Evolutionary conservation across 2,888 invertebrate species (phyloP), one percentile per base, ranked within the genome.

Genomic region (Sphinx pinastri): DNA sequence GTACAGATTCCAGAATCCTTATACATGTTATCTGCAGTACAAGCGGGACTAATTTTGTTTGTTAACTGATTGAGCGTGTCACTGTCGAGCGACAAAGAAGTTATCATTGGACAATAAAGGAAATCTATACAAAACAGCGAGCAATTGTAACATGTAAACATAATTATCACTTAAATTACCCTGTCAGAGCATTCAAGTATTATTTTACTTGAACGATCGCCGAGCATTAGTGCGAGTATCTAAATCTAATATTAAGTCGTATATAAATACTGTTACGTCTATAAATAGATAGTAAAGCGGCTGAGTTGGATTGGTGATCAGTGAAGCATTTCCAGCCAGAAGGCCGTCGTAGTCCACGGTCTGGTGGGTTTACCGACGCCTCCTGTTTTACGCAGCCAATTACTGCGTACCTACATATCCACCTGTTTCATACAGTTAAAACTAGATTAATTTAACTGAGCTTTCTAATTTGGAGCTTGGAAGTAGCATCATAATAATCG

Each of bases 221-320:
- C 13, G 49, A 63, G 63, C 19, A 63, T 63, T 47, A 60, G 47
- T 1, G 16, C 60, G 47, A 47, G 63, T 49, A 63, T 63, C 63
- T 63, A 63, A 63, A 49, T 63, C 63, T 63, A 63, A 47, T 55
- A 16, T 38, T 38, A 60, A 31, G 31, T 59, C 7, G 60, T 45
- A 60, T 60, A 63, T 63, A 49, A 63, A 49, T 63, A 63, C 63
- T 63, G 63, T 63, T 63, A 67, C 67, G 52, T 67, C 31, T 67
- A 67, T 67, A 19, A 69, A 63, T 54, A 69, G 51, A 52, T 16
- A 63, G 60, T 47, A 63, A 63, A 69, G 54, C 45, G 69, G 67
- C 59, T 38, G 71, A 67, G 71, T 73, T 54, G 79, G 87, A 89
- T 89, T 89, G 89, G 89, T 84, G 82, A 77, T 74, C 84, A 80